Evolutionary conservation across 2,113 vertebrate genomes (phyloP).

Genomic region (Gulo gulo): DNA sequence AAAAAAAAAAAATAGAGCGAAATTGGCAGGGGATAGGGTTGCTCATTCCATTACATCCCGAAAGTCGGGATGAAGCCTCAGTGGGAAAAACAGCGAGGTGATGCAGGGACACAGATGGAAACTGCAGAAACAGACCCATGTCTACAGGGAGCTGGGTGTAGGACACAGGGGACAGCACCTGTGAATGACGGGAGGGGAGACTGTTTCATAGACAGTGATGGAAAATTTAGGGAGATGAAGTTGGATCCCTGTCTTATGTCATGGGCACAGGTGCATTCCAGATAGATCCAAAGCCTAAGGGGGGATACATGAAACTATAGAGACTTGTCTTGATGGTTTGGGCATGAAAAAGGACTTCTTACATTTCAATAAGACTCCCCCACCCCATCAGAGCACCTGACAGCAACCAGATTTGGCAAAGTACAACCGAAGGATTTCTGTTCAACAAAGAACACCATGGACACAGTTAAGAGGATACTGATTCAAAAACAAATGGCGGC

Average conservation of each 20-base stretch:
- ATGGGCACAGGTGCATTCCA: background rate
- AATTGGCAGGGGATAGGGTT: background rate
- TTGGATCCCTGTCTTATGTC: background rate
- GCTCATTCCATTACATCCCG: background rate
- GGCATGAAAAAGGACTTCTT: background rate
- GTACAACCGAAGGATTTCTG: background rate
- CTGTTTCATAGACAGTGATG: background rate
- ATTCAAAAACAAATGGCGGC: background rate
- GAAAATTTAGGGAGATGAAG: background rate
- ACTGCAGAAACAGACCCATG: background rate
- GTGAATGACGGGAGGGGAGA: background rate
- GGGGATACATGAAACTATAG: background rate
- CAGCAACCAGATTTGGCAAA: background rate
- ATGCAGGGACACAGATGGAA: too few species aligned
- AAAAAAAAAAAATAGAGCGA: background rate
- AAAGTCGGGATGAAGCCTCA: background rate
- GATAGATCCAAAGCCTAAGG: background rate
- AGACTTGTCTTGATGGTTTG: background rate
- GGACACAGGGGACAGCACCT: background rate
- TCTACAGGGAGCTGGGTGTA: background rate
- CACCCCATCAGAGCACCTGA: background rate
- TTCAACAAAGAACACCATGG: background rate
- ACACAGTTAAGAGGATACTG: background rate
- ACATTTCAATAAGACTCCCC: background rate
- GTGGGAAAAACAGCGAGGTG: background rate